These are phyloP conservation scores for Myocastor coypus DNA, from an alignment of 2,113 vertebrate genomes.

Conservation along the genomic window DNA sequence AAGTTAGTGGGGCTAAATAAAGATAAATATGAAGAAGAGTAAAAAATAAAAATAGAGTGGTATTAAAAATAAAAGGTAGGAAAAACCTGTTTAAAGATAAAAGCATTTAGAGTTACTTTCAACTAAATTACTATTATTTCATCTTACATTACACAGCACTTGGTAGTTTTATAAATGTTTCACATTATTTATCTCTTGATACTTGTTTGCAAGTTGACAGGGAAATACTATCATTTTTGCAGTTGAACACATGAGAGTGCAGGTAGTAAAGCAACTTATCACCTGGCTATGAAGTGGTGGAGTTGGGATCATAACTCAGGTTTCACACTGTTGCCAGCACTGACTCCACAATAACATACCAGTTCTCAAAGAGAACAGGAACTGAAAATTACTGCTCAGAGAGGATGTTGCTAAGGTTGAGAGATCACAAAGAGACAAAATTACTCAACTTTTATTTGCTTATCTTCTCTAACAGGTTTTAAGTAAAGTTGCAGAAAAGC, in stretches of 20 bases:
- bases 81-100: slow-evolving; percentile 29
- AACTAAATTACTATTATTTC: slow-evolving; percentile 22
- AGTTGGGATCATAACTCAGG: slow-evolving; percentile 25
- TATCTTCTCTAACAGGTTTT: slow-evolving; percentile 57
- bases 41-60: slow-evolving; percentile 11
- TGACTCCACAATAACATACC: slow-evolving; percentile 7
- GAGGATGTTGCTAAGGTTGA: slow-evolving; percentile 61
- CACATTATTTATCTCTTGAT: slow-evolving; percentile 9
- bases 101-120: slow-evolving; percentile 47
- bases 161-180: background rate
- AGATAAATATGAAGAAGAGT: slow-evolving; percentile 20
- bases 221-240: slow-evolving; percentile 43
- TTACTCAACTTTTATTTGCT: slow-evolving; percentile 60
- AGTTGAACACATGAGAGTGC: slow-evolving; percentile 31
- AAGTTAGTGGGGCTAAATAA: slow-evolving; percentile 29
- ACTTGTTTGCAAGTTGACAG: background rate
- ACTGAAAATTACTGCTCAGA: slow-evolving; percentile 68
- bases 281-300: background rate
- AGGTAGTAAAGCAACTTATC: background rate
- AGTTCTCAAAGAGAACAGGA: slow-evolving; percentile 69
- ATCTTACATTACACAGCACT: background rate
- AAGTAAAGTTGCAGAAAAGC: slow-evolving; percentile 38
- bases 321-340: slow-evolving; percentile 6
- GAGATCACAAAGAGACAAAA: slow-evolving; percentile 55
- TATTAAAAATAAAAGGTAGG: slow-evolving; percentile 36